Conservation (phyloP, 1,140 invertebrate species). For the Rhopalosiphum padi region DNA sequence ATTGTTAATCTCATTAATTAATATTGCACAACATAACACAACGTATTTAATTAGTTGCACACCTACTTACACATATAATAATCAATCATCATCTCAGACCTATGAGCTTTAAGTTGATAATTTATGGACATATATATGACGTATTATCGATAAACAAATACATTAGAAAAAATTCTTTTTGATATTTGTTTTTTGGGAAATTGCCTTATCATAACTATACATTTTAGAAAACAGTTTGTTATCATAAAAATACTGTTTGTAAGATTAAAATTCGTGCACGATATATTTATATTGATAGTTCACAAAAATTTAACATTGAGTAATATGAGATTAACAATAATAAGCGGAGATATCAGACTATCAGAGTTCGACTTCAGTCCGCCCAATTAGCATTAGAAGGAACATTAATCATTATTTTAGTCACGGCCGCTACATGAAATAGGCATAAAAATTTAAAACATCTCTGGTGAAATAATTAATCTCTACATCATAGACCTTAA, state of each 20-base stretch:
- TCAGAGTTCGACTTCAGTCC: not conserved
- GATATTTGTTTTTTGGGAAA: not conserved
- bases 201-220: not conserved
- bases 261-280: not conserved
- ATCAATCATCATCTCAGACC: not conserved
- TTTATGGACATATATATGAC: not conserved
- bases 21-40: not conserved
- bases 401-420: not conserved
- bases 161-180: not conserved
- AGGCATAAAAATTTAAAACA: not conserved
- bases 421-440: not conserved
- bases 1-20: constrained; percentile 13
- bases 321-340: not conserved
- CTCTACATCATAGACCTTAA: not conserved
- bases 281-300: not conserved
- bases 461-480: not conserved
- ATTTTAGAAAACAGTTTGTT: not conserved
- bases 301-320: not conserved
- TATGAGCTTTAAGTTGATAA: not conserved
- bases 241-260: constrained; percentile 1
- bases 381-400: not conserved
- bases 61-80: not conserved
- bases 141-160: not conserved
- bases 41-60: constrained; percentile 1
- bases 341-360: not conserved